Evolutionary conservation across 1,140 invertebrate species (phyloP), one percentile per base, ranked within the genome.

Genomic region (Augochlora pura): DNA sequence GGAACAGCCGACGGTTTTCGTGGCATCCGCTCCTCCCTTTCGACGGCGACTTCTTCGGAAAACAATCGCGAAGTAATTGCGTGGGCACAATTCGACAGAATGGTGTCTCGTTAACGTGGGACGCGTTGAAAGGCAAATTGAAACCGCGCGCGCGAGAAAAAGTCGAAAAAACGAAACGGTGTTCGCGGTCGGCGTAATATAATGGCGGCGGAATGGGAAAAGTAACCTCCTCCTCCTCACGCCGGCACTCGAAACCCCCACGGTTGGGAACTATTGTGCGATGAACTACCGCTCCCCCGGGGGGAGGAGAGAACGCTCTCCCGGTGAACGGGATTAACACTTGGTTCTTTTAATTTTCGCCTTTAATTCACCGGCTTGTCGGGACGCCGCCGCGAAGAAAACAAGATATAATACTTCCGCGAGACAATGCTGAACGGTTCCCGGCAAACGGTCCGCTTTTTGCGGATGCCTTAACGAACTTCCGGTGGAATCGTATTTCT

Each of bases 321-420:
- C 0, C n/a, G 18, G 27, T n/a, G n/a, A 42, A 32, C 23, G 8
- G 46, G 23, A 63, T 64, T 49, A 32, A 52, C 21, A 16, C 27
- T 42, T 23, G 18, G 21, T 14, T 4, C 12, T 3, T 32, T 16
- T 5, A 49, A 63, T 63, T 49, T 73, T 18, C 39, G 21, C 59
- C 10, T 73, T 64, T n/a, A 38, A 38, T 64, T 52, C 60, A 7
- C 5, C 7, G 16, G 42, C 4, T 63, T 57, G 5, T 57, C 54
- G 21, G 18, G 54, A 57, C 54, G 8, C 54, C 54, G 54, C 16
- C 54, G 42, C 10, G 2, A n/a, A 57, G 54, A 57, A 57, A 57
- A 57, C 54, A 57, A 57, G 54, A 57, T 57, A 57, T 57, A 46
- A 57, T 57, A 57, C 54, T n/a, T 57, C 9, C 54, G 54, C 18